Conservation (phyloP, 37 sponge, comb jelly and placozoan species). For the Amphimedon queenslandica region DNA sequence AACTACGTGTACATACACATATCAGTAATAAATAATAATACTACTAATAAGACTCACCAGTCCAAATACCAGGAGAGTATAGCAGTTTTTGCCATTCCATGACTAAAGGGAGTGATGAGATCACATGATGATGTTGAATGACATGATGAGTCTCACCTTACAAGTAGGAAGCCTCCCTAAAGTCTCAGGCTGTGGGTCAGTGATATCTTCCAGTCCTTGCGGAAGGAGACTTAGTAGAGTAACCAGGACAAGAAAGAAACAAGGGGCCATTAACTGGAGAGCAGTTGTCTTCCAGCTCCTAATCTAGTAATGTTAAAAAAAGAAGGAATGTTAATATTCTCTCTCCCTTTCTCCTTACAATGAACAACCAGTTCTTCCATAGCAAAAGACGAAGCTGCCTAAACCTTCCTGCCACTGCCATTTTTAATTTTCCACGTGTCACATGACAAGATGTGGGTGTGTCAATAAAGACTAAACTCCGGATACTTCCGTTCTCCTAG, state of each 20-base stretch:
- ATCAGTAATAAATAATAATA: too few relatives aligned
- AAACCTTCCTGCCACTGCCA: slow-evolving; percentile 71
- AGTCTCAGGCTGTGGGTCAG: slow-evolving; percentile 18
- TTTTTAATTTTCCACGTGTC: background rate
- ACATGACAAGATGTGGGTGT: background rate
- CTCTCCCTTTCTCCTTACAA: slow-evolving; percentile 28
- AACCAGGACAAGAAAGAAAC: slow-evolving; percentile 55
- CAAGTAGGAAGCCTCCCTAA: slow-evolving; percentile 51
- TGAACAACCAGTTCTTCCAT: slow-evolving; percentile 89
- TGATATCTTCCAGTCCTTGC: slow-evolving; percentile 31
- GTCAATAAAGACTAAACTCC: background rate
- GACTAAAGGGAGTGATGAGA: slow-evolving; percentile 12
- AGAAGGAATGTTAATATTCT: background rate
- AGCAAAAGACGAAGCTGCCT: slow-evolving; percentile 54
- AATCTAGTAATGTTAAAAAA: slow-evolving; percentile 23
- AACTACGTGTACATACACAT: too few relatives aligned
- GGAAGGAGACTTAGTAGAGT: slow-evolving; percentile 54
- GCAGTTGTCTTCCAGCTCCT: slow-evolving; percentile 69
- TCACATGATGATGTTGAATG: too few relatives aligned
- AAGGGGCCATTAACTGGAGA: slow-evolving; percentile 67
- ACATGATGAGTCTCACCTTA: slow-evolving; percentile 17
- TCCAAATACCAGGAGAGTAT: slow-evolving; percentile 30
- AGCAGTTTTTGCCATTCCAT: slow-evolving; percentile 61
- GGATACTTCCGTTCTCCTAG: background rate
- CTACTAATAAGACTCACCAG: slow-evolving; percentile 14